A percentile compares a stretch with the other conserved stretches of the same genome.
These are phyloP conservation scores for Cantharis flavilabris DNA, from an alignment of 2,888 invertebrate species.

Conservation along the genomic window DNA sequence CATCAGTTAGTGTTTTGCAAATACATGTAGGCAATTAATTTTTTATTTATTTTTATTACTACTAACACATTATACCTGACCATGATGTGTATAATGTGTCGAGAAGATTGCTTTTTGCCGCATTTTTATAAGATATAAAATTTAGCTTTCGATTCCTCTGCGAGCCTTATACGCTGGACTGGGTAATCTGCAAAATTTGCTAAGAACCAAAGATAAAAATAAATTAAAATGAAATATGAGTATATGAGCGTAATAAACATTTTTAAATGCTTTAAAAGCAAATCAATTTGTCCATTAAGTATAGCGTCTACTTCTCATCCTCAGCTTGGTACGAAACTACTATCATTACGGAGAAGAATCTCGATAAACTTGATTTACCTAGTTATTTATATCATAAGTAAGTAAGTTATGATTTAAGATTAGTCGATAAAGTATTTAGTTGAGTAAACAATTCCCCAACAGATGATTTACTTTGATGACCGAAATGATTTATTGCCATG, in stretches of 20 bases:
- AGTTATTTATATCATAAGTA: constrained; percentile 2
- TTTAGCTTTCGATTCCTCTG: not conserved
- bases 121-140: not conserved
- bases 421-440: constrained; percentile 34
- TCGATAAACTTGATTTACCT: not conserved
- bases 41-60: not conserved
- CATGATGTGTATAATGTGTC: not conserved
- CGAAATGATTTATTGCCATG: constrained; percentile 23
- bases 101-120: not conserved
- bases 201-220: not conserved
- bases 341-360: not conserved
- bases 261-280: not conserved
- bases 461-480: constrained; percentile 32
- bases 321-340: not conserved
- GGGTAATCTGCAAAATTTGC: not conserved
- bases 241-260: not conserved
- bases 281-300: not conserved
- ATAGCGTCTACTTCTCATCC: not conserved
- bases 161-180: not conserved
- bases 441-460: constrained; percentile 39
- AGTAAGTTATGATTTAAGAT: constrained; percentile 31
- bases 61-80: not conserved
- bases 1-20: constrained; percentile 29
- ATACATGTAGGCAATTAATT: not conserved
- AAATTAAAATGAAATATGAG: not conserved